phyloP scores from a whole-genome alignment of 2,797 vertebrate genomes.

The Myotis findleyi region DNA sequence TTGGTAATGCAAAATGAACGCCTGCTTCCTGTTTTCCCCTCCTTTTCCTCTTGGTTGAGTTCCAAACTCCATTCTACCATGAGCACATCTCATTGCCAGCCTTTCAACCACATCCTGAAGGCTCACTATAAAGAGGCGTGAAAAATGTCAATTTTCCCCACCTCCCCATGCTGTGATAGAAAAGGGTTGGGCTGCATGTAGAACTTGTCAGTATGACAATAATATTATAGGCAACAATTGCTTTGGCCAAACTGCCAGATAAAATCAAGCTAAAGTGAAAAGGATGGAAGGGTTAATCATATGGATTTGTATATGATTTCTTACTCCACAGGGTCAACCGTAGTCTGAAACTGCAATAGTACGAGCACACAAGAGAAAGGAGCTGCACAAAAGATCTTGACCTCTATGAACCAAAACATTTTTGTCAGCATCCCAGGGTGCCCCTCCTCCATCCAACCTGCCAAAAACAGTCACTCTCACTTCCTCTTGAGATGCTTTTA shows the following conservation, averaged over 20 bases:
- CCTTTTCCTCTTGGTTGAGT: not conserved
- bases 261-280: constrained; percentile 17
- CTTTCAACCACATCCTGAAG: not conserved
- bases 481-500: not conserved
- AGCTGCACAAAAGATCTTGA: not conserved
- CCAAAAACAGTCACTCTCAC: not conserved
- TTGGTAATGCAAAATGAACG: not conserved
- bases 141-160: not conserved
- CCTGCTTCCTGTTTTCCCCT: not conserved
- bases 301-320: not conserved
- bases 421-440: not conserved
- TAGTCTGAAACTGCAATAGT: not conserved
- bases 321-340: not conserved
- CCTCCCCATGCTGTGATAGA: not conserved
- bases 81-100: not conserved
- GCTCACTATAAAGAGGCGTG: not conserved
- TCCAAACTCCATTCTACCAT: not conserved
- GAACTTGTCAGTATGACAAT: not conserved
- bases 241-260: not conserved
- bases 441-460: not conserved
- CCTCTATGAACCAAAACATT: not conserved
- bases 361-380: not conserved
- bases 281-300: not conserved
- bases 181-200: not conserved
- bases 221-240: not conserved